Evolutionary conservation across 2,888 invertebrate species (phyloP), one percentile per base, ranked within the genome.

Genomic region (Eulithis testata): DNA sequence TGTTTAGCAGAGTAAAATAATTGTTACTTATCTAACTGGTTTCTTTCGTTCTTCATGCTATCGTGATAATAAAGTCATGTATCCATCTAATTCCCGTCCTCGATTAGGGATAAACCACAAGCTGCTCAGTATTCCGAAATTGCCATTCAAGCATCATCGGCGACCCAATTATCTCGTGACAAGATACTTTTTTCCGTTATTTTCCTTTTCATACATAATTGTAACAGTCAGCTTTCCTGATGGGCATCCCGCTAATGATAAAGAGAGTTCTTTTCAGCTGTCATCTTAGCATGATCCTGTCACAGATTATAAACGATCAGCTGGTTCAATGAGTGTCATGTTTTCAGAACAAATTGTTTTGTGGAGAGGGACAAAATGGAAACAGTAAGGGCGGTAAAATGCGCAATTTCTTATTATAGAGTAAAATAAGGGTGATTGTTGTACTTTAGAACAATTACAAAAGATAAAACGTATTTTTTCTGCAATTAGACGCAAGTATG

Each of bases 211-310:
- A 67, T 74, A 73, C 69, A 66, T 77, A 78, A 80, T 80, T 79
- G 77, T 76, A 72, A 74, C 72, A 77, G 79, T 83, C 81, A 81
- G 79, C 81, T 59, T 66, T 79, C 74, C 70, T 81, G 80, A 83
- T 81, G 81, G 76, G 77, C 76, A 67, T 74, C 65, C 70, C 71
- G 75, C 77, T 82, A 81, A 81, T 81, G 80, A 80, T 65, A 61
- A 65, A 47, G 61, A 57, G 69, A 66, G 67, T 70, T 70, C 66
- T 71, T 71, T 72, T 72, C 64, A 69, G 63, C 68, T 71, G 72
- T 72, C 71, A 65, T 44, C 67, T 70, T 67, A 70, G 73, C 66
- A 70, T 72, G 69, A 73, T 67, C 60, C 67, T 40, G 62, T 57
- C 58, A n/a, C 50, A 54, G 50, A 50, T 63, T 51, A 47, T 8